Evolutionary conservation across 2,113 vertebrate genomes (phyloP), one percentile per base, ranked within the genome.

Genomic region (Tragulus kanchil): DNA sequence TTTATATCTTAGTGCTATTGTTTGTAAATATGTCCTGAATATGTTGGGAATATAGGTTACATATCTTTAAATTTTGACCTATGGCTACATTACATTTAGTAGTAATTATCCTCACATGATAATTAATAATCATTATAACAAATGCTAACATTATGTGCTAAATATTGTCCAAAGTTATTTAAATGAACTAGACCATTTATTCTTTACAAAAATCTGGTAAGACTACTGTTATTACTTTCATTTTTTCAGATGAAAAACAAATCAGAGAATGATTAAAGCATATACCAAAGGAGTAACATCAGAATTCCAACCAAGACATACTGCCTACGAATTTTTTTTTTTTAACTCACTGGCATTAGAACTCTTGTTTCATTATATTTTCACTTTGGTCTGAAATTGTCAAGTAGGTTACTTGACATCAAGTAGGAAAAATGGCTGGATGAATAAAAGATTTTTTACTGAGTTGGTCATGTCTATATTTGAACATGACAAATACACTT

Each of bases 381-480:
- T 85, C 52, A 81, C 83, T 91, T 83, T 92, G 85, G 65, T 61
- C 81, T 92, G 52, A 90, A 84, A 54, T 31, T 94, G 83, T 59
- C 71, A 73, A 56, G 26, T 45, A 71, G 7, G 17, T 50, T 90
- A 23, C 28, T 90, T 86, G 87, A 59, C 58, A 95, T 8, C 17
- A 25, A 64, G 7, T 77, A 58, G 56, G 36, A n/a, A 85, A 93
- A 82, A 86, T 48, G 21, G 71, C 31, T 94, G 31, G 48, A 78
- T 78, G 36, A 89, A 71, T 42, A 58, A 77, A 85, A 69, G 0
- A 54, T 26, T 71, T 93, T 83, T 89, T 86, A 45, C 17, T 71
- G 31, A 64, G n/a, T 65, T 82, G 61, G 36, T 95, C 4, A n/a
- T 42, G 73, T 93, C 93, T 95, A 17, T 13, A 3, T 85, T 85